These are phyloP conservation scores for Phenganax subtilis DNA, from an alignment of 92 coral and sea anemone species.

Conservation along the genomic window DNA sequence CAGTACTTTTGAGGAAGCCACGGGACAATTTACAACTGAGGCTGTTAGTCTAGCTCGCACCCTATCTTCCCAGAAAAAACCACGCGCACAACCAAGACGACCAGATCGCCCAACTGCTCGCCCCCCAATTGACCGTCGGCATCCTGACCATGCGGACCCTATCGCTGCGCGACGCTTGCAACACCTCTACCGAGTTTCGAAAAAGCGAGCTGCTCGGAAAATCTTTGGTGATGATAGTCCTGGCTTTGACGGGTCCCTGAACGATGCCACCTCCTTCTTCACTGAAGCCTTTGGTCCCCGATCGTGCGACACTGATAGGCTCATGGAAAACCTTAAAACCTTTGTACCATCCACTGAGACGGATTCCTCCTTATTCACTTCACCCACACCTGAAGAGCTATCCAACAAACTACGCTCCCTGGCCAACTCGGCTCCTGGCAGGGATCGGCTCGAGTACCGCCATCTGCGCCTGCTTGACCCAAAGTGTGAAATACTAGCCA, in stretches of 20 bases:
- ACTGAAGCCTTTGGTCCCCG: background rate
- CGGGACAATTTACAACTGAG: background rate
- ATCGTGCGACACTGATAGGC: background rate
- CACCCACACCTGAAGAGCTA: background rate
- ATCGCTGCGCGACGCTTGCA: background rate
- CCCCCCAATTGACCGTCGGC: background rate
- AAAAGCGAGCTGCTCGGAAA: conserved; percentile 12
- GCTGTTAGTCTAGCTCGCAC: background rate
- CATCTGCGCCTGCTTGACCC: background rate
- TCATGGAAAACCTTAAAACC: background rate
- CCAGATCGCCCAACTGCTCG: background rate
- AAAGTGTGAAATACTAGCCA: background rate
- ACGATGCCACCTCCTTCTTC: background rate
- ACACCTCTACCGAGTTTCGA: background rate
- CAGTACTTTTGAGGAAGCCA: background rate
- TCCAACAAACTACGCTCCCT: background rate
- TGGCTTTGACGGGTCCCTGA: background rate
- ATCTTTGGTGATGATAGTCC: background rate
- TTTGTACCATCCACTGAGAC: background rate
- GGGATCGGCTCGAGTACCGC: background rate
- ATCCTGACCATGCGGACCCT: background rate
- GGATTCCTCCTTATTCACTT: background rate
- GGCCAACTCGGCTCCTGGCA: conserved; percentile 1
- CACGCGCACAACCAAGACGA: background rate
- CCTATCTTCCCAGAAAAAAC: background rate